A percentile compares a stretch with the other conserved stretches of the same genome.
phyloP scores from a whole-genome alignment of 2,797 vertebrate genomes.

The Syngnathus acus region DNA sequence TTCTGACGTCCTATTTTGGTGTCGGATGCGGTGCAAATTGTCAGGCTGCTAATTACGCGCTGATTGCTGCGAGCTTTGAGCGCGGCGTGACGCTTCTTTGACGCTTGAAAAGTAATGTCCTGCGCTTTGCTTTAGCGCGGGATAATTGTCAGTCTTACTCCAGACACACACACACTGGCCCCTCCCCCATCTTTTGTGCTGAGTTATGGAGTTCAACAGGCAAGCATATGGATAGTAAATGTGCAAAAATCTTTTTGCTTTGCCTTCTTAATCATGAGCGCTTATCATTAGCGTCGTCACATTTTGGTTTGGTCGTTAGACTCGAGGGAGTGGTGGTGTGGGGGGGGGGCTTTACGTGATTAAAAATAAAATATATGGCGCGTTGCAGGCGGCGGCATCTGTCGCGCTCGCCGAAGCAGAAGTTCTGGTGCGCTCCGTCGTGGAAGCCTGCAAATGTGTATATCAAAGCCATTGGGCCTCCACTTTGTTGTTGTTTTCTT shows the following conservation, averaged over 20 bases:
- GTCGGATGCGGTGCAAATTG: constrained; percentile 7
- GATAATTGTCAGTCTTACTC: constrained; percentile 14
- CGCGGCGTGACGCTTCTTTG: constrained; percentile 2
- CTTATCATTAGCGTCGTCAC: constrained; percentile 65
- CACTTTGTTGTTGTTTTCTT: constrained; percentile 11
- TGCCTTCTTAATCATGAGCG: constrained; percentile 69
- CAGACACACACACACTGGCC: constrained; percentile 13
- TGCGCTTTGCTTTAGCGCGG: constrained; percentile 15
- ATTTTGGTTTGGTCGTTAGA: constrained; percentile 70
- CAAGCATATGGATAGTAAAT: constrained; percentile 68
- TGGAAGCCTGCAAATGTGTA: constrained; percentile 59
- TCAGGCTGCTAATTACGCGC: constrained; percentile 25
- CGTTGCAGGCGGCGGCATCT: constrained; percentile 54
- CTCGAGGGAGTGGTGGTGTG: constrained; percentile 11
- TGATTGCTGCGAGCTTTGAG: constrained; percentile 19
- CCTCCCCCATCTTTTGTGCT: constrained; percentile 43
- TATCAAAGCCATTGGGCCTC: constrained; percentile 46
- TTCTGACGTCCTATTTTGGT: constrained; percentile 39
- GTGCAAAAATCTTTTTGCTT: constrained; percentile 53
- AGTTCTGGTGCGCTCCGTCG: constrained; percentile 48
- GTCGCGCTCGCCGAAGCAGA: constrained; percentile 53
- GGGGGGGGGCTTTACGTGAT: constrained; percentile 57
- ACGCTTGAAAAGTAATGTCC: constrained; percentile 18
- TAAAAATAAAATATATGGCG: constrained; percentile 68
- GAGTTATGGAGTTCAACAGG: constrained; percentile 66